These are phyloP conservation scores for Frieseomelitta varia DNA, from an alignment of 1,140 invertebrate species.

Conservation along the genomic window DNA sequence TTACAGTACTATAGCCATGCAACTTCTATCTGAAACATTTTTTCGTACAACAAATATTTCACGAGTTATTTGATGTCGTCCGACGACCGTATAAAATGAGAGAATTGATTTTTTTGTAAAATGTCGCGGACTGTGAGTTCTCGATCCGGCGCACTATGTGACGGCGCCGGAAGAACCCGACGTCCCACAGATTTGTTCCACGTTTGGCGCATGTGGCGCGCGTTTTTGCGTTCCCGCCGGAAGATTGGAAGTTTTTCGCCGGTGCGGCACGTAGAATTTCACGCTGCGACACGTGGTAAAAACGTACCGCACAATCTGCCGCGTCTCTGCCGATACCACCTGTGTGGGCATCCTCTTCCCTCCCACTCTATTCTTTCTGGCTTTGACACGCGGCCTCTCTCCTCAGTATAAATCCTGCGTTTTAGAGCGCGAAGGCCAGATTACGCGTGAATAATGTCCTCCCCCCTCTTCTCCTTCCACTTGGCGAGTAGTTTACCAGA, in stretches of 20 bases:
- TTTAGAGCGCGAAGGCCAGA: conserved; percentile 38
- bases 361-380: not conserved
- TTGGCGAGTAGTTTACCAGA: conserved; percentile 23
- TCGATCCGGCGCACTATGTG: no score
- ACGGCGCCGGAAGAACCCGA: not conserved
- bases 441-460: conserved; percentile 40
- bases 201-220: not conserved
- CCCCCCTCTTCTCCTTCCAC: conserved; percentile 17
- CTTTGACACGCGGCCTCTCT: conserved; percentile 37
- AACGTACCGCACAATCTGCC: conserved; percentile 25
- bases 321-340: conserved; percentile 19
- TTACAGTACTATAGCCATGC: no score
- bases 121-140: no score
- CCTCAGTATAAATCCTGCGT: conserved; percentile 35
- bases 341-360: conserved; percentile 36
- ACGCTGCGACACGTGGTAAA: conserved; percentile 33
- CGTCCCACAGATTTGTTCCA: conserved; percentile 22
- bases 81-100: no score
- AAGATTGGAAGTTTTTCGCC: conserved; percentile 7
- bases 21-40: no score
- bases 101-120: no score
- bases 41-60: no score
- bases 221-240: not conserved
- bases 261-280: conserved; percentile 24
- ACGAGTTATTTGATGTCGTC: no score